Evolutionary conservation across 2,797 vertebrate genomes (phyloP).

Genomic region (Anguilla megastoma): DNA sequence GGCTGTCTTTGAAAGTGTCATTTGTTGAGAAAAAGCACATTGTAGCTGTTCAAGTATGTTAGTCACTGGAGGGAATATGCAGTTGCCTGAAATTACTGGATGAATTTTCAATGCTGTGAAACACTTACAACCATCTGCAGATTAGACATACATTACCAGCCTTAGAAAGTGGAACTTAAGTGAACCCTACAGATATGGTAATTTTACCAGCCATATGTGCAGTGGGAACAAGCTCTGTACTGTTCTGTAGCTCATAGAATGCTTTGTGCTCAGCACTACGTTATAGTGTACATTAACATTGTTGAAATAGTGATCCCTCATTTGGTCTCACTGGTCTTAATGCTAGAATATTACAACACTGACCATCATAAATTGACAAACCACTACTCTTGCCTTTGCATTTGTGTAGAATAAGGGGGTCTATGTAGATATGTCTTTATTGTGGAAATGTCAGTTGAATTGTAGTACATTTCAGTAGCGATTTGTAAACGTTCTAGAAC

Average conservation of each 20-base stretch:
- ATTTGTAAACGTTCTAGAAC: neutral
- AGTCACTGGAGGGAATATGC: neutral
- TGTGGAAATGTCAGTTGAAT: neutral
- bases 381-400: neutral
- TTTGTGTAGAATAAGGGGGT: neutral
- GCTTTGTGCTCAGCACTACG: neutral
- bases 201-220: neutral
- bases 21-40: constrained; percentile 12
- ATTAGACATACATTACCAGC: neutral
- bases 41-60: constrained; percentile 15
- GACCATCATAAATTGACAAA: neutral
- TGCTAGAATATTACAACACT: neutral
- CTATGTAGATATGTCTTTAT: neutral
- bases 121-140: neutral
- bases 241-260: neutral
- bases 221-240: neutral
- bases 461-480: neutral
- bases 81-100: neutral
- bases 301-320: neutral
- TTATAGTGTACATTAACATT: neutral
- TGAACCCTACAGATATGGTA: neutral
- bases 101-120: neutral
- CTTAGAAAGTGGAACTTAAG: neutral
- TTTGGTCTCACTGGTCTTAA: neutral
- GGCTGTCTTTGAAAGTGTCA: constrained; percentile 11